Conservation (phyloP, 2,888 invertebrate genomes). For the Cephalotes varians region DNA sequence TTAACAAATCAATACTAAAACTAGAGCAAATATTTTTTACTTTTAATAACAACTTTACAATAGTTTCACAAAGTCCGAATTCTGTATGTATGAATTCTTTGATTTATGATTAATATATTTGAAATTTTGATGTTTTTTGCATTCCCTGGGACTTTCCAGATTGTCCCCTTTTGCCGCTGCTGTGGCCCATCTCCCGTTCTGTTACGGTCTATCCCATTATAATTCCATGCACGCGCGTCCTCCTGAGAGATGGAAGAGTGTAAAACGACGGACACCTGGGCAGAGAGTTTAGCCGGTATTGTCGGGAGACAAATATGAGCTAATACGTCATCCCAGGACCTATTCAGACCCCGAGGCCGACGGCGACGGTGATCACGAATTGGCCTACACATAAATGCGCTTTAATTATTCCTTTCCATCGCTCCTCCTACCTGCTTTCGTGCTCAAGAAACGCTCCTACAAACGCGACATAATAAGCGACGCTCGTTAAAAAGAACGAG, state of each 20-base stretch:
- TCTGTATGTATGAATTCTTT: background rate
- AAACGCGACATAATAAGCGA: slow-evolving; percentile 55
- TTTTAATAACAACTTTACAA: background rate
- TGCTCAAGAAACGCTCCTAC: slow-evolving; percentile 48
- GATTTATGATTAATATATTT: background rate
- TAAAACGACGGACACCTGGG: slow-evolving; percentile 83
- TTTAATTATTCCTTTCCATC: slow-evolving; percentile 80
- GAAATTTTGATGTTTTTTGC: background rate
- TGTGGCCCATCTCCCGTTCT: slow-evolving; percentile 61
- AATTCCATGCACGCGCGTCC: slow-evolving; percentile 75
- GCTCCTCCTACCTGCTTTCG: slow-evolving; percentile 46
- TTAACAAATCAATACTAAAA: background rate
- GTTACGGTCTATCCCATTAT: slow-evolving; percentile 77
- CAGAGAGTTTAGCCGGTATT: slow-evolving; percentile 81
- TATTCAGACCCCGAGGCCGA: slow-evolving; percentile 76
- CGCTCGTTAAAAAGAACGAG: slow-evolving; percentile 54
- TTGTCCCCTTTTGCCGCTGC: slow-evolving; percentile 45
- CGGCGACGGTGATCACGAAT: slow-evolving; percentile 81
- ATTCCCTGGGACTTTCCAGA: slow-evolving; percentile 53
- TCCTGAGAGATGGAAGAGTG: slow-evolving; percentile 79
- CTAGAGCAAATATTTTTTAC: background rate
- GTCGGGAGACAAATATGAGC: slow-evolving; percentile 84
- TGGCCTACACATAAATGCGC: slow-evolving; percentile 82
- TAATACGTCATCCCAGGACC: slow-evolving; percentile 83
- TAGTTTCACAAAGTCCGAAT: background rate